Evolutionary conservation across 2,113 vertebrate genomes (phyloP), one percentile per base, ranked within the genome.

Genomic region (Elgaria multicarinata): DNA sequence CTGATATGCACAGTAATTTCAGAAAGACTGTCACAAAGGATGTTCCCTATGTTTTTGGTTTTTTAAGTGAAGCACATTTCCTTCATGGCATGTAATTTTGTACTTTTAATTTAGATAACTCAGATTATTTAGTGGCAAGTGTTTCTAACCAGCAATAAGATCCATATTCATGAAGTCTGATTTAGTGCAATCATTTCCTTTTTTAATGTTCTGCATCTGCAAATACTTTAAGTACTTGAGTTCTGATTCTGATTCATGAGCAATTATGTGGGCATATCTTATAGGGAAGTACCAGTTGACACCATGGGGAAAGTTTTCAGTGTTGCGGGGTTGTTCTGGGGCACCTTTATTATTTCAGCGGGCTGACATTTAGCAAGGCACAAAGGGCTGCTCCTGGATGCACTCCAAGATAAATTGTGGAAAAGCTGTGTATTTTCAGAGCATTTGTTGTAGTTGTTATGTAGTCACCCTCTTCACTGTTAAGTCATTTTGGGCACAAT

Each of bases 91-190:
- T 90, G 28, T 94, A 94, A 97, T 97, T 96, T 95, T 94, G 88
- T 94, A 93, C 95, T 96, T 94, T 97, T 96, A 96, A 97, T 96
- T 96, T 95, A 91, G 75, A 95, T 96, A 97, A 96, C 94, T 95
- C 93, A 50, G 53, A 95, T 90, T 90, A 95, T 91, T 85, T 71
- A 85, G 31, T 90, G 76, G 36, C 64, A 94, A 96, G 88, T 93
- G 93, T 96, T 95, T 96, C 93, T 94, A 92, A 95, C 95, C 95
- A 97, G 89, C 96, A 96, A 94, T 93, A 94, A 93, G 53, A 93
- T 95, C 91, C 95, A 95, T 97, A 97, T 96, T 97, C 95, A 96
- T 96, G 94, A 96, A 91, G 80, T 77, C 87, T 95, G 94, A 95
- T 96, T 97, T 96, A 93, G 92, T 96, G 89, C 81, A 92, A 96